Percentiles rank a stretch among this genome's conserved stretches.
Conservation (phyloP, 2,797 vertebrate species). For the Chelidonichthys spinosus region DNA sequence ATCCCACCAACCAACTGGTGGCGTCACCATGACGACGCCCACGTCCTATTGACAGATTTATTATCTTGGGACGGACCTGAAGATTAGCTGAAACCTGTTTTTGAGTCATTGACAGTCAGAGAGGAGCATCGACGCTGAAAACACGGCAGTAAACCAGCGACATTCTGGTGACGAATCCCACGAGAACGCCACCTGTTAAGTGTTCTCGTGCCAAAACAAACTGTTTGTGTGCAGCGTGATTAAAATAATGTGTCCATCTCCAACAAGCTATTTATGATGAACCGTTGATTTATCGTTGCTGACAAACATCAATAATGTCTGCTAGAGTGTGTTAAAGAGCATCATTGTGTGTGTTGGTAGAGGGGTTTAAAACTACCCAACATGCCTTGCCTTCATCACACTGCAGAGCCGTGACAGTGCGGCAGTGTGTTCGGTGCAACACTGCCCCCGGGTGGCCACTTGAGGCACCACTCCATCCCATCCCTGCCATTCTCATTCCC, state of each 20-base stretch:
- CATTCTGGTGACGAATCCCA: background rate
- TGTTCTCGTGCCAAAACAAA: background rate
- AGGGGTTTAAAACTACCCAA: background rate
- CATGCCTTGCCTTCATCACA: background rate
- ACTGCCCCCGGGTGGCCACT: slow-evolving; percentile 64
- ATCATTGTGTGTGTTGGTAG: background rate
- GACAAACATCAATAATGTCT: no score
- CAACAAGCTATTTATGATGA: no score
- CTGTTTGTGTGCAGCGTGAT: background rate
- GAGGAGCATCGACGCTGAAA: background rate
- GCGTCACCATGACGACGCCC: background rate
- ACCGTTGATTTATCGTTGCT: no score
- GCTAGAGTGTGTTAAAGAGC: background rate
- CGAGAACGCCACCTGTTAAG: background rate
- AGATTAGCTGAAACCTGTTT: no score
- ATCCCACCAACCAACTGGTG: background rate
- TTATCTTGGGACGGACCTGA: no score
- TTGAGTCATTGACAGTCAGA: background rate
- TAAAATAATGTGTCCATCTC: no score
- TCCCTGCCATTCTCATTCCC: slow-evolving; percentile 33
- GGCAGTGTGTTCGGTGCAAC: slow-evolving; percentile 43
- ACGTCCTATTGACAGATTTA: background rate
- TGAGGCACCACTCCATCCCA: background rate
- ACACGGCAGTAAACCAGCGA: background rate
- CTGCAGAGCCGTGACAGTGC: background rate